Base-by-base conservation (phyloP, 2,113 vertebrate genomes). In the Poicephalus meyeri region DNA sequence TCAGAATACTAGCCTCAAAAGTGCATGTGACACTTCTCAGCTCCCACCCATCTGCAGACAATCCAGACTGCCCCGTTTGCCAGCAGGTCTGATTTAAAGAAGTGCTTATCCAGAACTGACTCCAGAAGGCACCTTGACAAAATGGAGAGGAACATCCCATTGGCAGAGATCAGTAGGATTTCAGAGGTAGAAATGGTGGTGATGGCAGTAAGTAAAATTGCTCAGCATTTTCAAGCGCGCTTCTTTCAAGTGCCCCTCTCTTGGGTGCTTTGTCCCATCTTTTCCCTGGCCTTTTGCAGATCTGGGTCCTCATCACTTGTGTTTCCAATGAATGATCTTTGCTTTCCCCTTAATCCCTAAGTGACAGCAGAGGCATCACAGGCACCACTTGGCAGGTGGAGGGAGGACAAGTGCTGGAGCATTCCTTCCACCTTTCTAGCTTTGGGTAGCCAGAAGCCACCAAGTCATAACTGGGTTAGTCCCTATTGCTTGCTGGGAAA, bases 361-460 rank as follows among this genome's bases (percentile, higher is more conserved):
- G 25, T 7, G 13, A 14, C 46, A 58, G 58, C 69, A 53, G 78
- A 39, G 23, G 73, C 47, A 53, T 15, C 31, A 21, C 25, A 29
- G 52, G 42, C 28, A 31, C 39, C 0, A 2, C 50, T 41, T 0
- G 0, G 41, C 63, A 80, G 66, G 46, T 16, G 7, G 44, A 44
- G 33, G 52, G 9, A 81, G 23, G 17, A n/a, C 0, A 2, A 35
- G 16, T 0, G 0, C 3, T 35, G 61, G 20, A 66, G 15, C 4
- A 1, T 58, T 68, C 52, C 15, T 42, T 20, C 24, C 35, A 13
- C 33, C 16, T 56, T 29, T 55, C 61, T 25, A 17, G 33, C 24
- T 20, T 42, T 2, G 4, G 11, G 25, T 17, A 17, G 41, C 29
- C 60, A 35, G 33, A 63, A 64, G 44, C 4, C 41, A 23, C 16